Conservation (phyloP, 2,113 vertebrate genomes). For the Phocoena phocoena region DNA sequence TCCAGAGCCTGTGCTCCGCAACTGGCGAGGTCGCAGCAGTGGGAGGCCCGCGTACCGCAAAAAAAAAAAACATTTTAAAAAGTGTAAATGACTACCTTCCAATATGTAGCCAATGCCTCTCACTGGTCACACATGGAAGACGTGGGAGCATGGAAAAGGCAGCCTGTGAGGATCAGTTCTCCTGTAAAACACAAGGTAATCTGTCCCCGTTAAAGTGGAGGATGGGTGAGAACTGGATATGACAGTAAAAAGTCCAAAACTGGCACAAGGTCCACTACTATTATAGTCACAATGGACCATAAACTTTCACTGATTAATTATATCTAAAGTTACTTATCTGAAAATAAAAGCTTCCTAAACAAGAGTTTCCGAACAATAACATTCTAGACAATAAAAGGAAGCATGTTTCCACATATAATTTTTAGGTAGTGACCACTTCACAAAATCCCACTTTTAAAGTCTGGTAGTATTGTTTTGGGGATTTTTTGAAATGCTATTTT, state of each 20-base stretch:
- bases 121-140: not conserved
- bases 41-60: too few relatives aligned
- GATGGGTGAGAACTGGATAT: not conserved
- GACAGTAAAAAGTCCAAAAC: not conserved
- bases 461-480: conserved; percentile 7
- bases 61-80: not conserved
- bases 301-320: not conserved
- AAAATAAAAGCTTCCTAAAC: conserved; percentile 16
- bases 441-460: conserved; percentile 57
- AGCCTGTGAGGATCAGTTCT: not conserved
- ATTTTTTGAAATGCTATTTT: conserved; percentile 77
- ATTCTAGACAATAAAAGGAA: conserved; percentile 31
- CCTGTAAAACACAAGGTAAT: not conserved
- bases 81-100: not conserved
- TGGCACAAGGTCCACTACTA: not conserved
- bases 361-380: not conserved
- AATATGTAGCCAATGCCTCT: not conserved
- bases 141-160: not conserved
- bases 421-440: conserved; percentile 43
- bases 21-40: too few relatives aligned
- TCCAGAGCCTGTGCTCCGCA: too few relatives aligned
- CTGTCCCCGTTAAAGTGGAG: not conserved
- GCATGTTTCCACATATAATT: conserved; percentile 13
- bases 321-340: not conserved
- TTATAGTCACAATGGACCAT: not conserved